phyloP scores from a whole-genome alignment of 2,113 vertebrate genomes.

The Polypterus bichir region DNA sequence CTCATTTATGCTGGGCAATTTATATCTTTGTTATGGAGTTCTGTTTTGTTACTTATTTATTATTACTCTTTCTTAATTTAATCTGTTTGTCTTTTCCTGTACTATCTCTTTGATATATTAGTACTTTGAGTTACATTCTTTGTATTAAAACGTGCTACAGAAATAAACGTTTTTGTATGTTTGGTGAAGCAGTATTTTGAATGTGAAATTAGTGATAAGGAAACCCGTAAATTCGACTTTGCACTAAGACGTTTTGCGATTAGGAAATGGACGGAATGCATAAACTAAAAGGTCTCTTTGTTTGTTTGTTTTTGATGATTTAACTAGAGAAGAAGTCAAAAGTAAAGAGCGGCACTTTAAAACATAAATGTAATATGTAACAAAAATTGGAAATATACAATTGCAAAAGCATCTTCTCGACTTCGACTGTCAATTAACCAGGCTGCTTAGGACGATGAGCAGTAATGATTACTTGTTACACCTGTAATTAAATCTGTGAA shows the following conservation, averaged over 20 bases:
- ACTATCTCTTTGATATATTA: too few relatives aligned
- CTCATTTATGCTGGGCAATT: too few relatives aligned
- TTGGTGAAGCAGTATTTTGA: too few relatives aligned
- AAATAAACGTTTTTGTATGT: too few relatives aligned
- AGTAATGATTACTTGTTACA: slow-evolving; percentile 1
- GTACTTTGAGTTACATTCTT: too few relatives aligned
- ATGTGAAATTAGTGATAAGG: too few relatives aligned
- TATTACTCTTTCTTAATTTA: too few relatives aligned
- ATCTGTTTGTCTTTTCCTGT: too few relatives aligned
- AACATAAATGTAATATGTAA: neutral
- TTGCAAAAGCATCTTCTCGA: neutral
- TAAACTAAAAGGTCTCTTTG: neutral
- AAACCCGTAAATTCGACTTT: too few relatives aligned
- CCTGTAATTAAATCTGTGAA: slow-evolving; percentile 2
- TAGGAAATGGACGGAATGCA: neutral
- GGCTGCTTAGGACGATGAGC: neutral
- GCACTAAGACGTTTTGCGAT: neutral
- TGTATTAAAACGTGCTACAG: too few relatives aligned
- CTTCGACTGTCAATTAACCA: neutral
- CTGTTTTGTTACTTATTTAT: too few relatives aligned
- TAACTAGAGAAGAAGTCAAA: neutral
- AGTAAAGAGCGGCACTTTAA: neutral
- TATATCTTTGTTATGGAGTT: too few relatives aligned
- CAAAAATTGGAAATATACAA: neutral
- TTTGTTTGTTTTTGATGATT: neutral